phyloP scores from a whole-genome alignment of 2,113 vertebrate genomes.

The Machaerirhynchus nigripectus region DNA sequence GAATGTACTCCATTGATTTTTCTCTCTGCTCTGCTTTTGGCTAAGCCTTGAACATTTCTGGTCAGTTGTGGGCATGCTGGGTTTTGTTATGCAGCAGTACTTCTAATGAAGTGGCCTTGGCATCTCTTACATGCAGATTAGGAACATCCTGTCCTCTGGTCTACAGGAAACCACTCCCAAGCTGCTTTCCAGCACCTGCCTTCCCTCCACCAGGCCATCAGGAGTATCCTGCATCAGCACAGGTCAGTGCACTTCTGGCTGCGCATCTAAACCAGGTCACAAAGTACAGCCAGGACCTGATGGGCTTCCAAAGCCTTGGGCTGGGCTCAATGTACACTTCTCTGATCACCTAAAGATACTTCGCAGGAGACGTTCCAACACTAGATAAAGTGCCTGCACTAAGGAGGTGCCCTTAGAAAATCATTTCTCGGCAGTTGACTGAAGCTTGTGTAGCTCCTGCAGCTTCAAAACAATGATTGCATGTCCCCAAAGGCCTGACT shows the following conservation, averaged over 20 bases:
- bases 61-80: background rate
- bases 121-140: background rate
- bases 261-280: background rate
- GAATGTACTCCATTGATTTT: background rate
- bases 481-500: background rate
- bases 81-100: background rate
- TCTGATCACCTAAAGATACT: background rate
- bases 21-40: background rate
- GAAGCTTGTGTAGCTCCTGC: background rate
- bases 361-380: background rate
- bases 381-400: background rate
- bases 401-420: background rate
- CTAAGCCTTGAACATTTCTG: background rate
- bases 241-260: background rate
- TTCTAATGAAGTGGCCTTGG: background rate
- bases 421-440: background rate
- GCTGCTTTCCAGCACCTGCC: background rate
- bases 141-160: background rate
- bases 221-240: background rate
- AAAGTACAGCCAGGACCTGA: background rate
- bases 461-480: slow-evolving; percentile 16
- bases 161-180: background rate
- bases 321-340: background rate
- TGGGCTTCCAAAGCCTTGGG: background rate
- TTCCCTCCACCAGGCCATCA: background rate